A percentile compares a stretch with the other conserved stretches of the same genome.
phyloP scores from a whole-genome alignment of 2,797 vertebrate genomes.

The Chrosomus eos region DNA sequence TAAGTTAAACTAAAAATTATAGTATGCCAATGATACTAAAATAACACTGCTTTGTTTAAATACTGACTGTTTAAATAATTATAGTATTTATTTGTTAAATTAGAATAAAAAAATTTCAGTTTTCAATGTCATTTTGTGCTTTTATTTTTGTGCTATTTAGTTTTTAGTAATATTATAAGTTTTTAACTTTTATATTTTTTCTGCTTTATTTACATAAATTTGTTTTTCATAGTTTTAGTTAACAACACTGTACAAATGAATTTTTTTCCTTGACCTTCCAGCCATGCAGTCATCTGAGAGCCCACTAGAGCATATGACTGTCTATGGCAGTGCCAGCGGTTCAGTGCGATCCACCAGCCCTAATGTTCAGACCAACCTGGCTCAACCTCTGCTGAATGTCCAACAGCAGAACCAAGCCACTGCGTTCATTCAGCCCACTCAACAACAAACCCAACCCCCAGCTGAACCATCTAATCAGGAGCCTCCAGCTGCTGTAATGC shows the following conservation, averaged over 20 bases:
- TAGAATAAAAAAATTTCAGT: not conserved
- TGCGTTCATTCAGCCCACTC: conserved; percentile 97
- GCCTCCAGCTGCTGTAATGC: conserved; percentile 77
- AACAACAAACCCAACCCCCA: conserved; percentile 89
- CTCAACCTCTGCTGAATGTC: conserved; percentile 86
- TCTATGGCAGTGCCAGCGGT: conserved; percentile 93
- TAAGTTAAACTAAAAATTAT: not conserved
- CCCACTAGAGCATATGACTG: conserved; percentile 91
- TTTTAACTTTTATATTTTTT: not conserved
- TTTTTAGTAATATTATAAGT: not conserved
- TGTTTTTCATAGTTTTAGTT: too few species aligned
- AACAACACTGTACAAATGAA: not conserved
- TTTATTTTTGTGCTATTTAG: not conserved
- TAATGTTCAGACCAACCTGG: conserved; percentile 89
- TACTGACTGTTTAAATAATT: not conserved
- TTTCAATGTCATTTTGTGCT: not conserved
- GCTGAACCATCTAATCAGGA: conserved; percentile 89
- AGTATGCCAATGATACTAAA: not conserved
- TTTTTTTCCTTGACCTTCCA: conserved; percentile 63
- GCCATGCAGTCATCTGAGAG: conserved; percentile 90
- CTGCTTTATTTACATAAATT: not conserved
- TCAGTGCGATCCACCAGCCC: conserved; percentile 98
- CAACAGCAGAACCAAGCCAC: conserved; percentile 90
- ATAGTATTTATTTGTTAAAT: not conserved
- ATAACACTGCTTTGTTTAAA: not conserved